A percentile compares a stretch with the other conserved stretches of the same genome.
phyloP scores from a whole-genome alignment of 2,797 vertebrate genomes.

The Pantherophis alleghaniensis region DNA sequence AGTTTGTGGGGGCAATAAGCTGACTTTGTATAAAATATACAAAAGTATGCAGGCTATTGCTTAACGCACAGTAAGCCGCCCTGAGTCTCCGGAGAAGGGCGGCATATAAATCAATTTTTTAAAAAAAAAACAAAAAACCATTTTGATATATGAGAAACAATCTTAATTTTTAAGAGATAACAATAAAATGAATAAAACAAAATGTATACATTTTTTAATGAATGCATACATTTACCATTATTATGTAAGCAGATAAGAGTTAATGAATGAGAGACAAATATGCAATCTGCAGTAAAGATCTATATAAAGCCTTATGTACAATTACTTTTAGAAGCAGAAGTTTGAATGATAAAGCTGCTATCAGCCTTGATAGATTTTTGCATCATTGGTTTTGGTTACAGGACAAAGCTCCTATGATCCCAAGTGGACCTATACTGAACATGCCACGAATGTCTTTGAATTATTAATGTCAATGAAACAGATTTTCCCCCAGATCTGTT shows the following conservation, averaged over 20 bases:
- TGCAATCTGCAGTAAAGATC: not conserved
- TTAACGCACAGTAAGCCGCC: no score
- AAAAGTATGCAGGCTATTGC: no score
- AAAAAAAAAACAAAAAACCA: no score
- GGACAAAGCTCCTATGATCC: slow-evolving; percentile 16
- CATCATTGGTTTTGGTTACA: not conserved
- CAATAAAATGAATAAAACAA: not conserved
- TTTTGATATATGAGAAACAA: not conserved
- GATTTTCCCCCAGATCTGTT: slow-evolving; percentile 24
- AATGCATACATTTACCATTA: not conserved
- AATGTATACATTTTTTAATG: not conserved
- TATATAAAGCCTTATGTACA: not conserved
- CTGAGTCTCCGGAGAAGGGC: no score
- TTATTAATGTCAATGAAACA: slow-evolving; percentile 45
- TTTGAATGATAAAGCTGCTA: slow-evolving; percentile 1
- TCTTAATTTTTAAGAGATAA: not conserved
- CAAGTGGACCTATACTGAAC: slow-evolving; percentile 28
- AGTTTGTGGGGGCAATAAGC: no score
- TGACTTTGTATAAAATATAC: no score
- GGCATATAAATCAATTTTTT: no score
- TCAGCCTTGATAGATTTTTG: slow-evolving; percentile 17
- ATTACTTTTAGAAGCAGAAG: slow-evolving; percentile 30
- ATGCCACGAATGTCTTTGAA: slow-evolving; percentile 39
- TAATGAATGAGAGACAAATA: not conserved
- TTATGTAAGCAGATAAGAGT: not conserved